These are phyloP conservation scores for Natator depressus DNA, from an alignment of 2,113 vertebrate genomes.

Conservation along the genomic window DNA sequence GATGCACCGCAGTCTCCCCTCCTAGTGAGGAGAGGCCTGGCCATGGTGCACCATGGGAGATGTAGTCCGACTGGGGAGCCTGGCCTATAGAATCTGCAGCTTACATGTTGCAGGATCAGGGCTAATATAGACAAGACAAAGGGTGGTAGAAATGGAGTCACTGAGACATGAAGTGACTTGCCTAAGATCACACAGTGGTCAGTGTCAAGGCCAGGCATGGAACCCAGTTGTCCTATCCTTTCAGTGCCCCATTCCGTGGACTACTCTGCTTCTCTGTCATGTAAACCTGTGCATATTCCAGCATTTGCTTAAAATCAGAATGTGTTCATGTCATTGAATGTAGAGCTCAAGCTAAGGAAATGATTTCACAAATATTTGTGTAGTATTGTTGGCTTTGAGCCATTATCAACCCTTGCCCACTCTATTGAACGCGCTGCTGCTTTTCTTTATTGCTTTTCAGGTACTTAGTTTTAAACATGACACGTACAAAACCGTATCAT, in stretches of 20 bases:
- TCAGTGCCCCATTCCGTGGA: background rate
- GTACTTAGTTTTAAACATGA: fast-evolving
- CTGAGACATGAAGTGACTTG: background rate
- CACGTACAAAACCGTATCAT: background rate
- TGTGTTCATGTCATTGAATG: background rate
- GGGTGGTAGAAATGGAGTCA: background rate
- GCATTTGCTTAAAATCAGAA: background rate
- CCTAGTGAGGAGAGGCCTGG: background rate
- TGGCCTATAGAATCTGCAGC: background rate
- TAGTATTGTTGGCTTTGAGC: background rate
- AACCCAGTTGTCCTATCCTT: background rate
- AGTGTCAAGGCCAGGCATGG: background rate
- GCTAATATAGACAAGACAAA: background rate
- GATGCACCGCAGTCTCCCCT: background rate
- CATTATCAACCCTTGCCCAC: background rate
- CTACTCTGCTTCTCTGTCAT: background rate
- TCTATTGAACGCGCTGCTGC: background rate
- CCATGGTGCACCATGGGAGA: background rate
- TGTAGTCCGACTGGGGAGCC: background rate
- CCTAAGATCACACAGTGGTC: background rate
- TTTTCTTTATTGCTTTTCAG: background rate
- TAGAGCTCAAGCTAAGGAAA: background rate
- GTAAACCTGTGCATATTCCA: background rate
- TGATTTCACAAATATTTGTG: background rate
- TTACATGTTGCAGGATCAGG: background rate